A percentile compares a stretch with the other conserved stretches of the same genome.
These are phyloP conservation scores for Psilanteris sp. DNA, from an alignment of 1,140 invertebrate genomes.

Conservation along the genomic window DNA sequence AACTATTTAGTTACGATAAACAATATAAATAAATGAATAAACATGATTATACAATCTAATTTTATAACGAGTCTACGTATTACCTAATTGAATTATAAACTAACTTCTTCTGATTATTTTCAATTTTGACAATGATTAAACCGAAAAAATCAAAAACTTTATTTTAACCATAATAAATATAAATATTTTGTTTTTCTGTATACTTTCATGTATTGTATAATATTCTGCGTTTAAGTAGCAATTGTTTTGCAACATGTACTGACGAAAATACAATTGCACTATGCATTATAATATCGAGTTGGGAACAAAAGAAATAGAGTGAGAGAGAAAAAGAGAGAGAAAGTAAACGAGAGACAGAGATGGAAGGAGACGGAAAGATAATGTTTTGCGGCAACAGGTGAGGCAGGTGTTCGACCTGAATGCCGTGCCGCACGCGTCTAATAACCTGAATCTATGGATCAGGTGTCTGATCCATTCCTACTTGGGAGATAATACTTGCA, in stretches of 20 bases:
- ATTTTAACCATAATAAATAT: no score
- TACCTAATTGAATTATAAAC: no score
- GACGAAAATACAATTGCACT: conserved; percentile 69
- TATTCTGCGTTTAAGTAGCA: conserved; percentile 57
- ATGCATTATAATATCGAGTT: conserved; percentile 57
- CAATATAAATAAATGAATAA: no score
- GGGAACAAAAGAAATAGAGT: conserved; percentile 47
- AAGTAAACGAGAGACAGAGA: conserved; percentile 49
- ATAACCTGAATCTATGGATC: conserved; percentile 78
- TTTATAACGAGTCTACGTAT: no score
- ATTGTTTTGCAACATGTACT: conserved; percentile 76
- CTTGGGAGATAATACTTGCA: conserved; percentile 67
- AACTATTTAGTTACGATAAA: no score
- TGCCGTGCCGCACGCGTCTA: conserved; percentile 77
- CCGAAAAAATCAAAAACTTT: no score
- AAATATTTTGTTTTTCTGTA: no score
- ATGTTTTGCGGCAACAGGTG: conserved; percentile 81
- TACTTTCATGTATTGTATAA: no score
- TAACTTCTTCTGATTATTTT: no score
- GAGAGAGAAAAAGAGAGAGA: conserved; percentile 40
- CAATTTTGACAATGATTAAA: no score
- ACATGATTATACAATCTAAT: no score
- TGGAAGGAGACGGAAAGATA: conserved; percentile 70
- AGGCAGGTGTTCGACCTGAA: conserved; percentile 79
- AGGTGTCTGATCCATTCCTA: conserved; percentile 72